phyloP scores from a whole-genome alignment of 2,113 vertebrate genomes.

The Numida meleagris region DNA sequence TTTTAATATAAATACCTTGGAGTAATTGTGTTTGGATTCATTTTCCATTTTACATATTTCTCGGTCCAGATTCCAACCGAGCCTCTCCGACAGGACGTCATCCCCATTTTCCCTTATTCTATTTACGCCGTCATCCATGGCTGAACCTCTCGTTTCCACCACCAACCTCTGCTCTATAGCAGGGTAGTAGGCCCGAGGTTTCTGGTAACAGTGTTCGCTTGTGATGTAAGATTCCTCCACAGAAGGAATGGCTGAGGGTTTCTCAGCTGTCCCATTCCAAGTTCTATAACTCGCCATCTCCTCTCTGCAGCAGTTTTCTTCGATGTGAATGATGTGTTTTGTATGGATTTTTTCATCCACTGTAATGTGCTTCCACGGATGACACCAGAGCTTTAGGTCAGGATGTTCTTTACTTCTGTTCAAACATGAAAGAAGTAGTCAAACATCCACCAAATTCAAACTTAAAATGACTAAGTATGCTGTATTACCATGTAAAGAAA shows the following conservation, averaged over 20 bases:
- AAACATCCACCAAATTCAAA: background rate
- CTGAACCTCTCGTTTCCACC: conserved; percentile 89
- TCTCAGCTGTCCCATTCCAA: conserved; percentile 77
- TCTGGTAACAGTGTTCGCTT: conserved; percentile 99
- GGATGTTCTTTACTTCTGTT: conserved; percentile 90
- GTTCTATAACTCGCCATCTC: conserved; percentile 79
- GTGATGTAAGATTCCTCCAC: conserved; percentile 94
- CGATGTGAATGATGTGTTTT: conserved; percentile 72
- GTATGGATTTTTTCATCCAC: conserved; percentile 78
- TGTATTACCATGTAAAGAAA: background rate
- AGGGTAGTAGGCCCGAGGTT: conserved; percentile 91
- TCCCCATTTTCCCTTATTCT: conserved; percentile 83
- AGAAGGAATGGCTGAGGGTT: conserved; percentile 74
- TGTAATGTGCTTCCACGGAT: conserved; percentile 87
- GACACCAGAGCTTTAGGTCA: conserved; percentile 93
- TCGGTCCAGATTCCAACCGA: conserved; percentile 85
- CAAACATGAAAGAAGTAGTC: background rate
- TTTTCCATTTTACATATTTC: conserved; percentile 78
- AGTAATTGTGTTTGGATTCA: conserved; percentile 72
- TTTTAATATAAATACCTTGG: conserved; percentile 78
- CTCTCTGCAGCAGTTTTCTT: conserved; percentile 75
- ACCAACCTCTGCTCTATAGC: conserved; percentile 93
- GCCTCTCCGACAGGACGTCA: conserved; percentile 82
- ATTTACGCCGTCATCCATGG: conserved; percentile 87
- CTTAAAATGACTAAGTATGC: background rate